Conservation (phyloP, 2,113 vertebrate genomes). For the Alosa alosa region DNA sequence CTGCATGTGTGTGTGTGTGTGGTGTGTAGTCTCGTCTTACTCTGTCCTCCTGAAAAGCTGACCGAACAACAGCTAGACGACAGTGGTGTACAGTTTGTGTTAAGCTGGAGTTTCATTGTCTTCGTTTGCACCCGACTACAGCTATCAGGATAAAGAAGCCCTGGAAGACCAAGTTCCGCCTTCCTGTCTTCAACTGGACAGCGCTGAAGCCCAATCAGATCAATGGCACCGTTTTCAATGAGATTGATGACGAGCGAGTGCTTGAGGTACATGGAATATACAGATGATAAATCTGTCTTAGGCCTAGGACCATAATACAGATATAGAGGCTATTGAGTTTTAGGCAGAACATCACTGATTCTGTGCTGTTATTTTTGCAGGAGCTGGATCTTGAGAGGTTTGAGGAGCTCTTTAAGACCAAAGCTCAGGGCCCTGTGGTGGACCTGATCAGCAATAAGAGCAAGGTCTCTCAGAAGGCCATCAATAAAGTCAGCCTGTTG, state of each 20-base stretch:
- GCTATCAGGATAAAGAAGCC: slow-evolving; percentile 98
- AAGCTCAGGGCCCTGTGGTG: slow-evolving; percentile 88
- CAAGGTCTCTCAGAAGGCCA: slow-evolving; percentile 83
- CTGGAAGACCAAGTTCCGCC: slow-evolving; percentile 96
- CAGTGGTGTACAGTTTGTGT: background rate
- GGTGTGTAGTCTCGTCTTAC: background rate
- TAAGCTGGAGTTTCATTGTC: background rate
- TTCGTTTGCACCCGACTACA: slow-evolving; percentile 48
- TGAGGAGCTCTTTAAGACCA: slow-evolving; percentile 97
- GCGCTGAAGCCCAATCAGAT: slow-evolving; percentile 97
- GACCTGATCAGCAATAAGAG: slow-evolving; percentile 84
- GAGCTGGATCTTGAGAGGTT: slow-evolving; percentile 92
- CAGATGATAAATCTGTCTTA: background rate
- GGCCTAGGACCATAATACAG: background rate
- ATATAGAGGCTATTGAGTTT: background rate
- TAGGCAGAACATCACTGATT: background rate
- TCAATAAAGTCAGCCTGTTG: slow-evolving; percentile 87
- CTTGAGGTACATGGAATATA: slow-evolving; percentile 76
- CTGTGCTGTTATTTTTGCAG: slow-evolving; percentile 58
- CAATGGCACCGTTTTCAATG: slow-evolving; percentile 94
- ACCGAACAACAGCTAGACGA: background rate
- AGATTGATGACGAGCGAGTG: slow-evolving; percentile 93
- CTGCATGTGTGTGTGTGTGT: background rate
- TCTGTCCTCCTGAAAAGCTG: background rate
- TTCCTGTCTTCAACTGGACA: slow-evolving; percentile 97